Conservation (phyloP, 2,113 vertebrate genomes). For the Trochalopteron elliotii region DNA sequence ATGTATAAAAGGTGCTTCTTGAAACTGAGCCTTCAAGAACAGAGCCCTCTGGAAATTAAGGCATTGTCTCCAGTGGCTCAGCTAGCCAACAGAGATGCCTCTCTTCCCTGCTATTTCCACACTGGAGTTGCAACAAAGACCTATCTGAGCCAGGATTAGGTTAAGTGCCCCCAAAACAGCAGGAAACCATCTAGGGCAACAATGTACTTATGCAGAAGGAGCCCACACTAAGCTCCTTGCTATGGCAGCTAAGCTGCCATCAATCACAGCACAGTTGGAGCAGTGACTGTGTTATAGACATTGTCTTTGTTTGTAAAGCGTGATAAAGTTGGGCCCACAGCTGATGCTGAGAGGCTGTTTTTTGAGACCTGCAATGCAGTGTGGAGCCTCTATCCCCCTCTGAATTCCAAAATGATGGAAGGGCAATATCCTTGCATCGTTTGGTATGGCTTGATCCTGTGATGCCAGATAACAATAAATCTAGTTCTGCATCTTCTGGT, state of each 20-base stretch:
- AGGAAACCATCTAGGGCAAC: background rate
- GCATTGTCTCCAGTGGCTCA: background rate
- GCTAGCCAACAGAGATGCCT: background rate
- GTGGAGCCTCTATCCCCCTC: background rate
- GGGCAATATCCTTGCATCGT: background rate
- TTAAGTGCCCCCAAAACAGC: background rate
- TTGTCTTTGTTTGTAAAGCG: background rate
- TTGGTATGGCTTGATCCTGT: background rate
- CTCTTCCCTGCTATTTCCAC: background rate
- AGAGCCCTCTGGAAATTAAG: background rate
- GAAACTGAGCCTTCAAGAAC: background rate
- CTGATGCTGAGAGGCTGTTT: background rate
- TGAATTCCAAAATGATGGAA: conserved; percentile 24
- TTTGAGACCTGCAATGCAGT: background rate
- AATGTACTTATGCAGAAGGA: background rate
- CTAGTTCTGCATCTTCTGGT: conserved; percentile 9
- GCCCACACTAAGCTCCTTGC: background rate
- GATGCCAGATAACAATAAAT: background rate
- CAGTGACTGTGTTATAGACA: background rate
- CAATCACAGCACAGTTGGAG: background rate
- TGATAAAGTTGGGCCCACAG: background rate
- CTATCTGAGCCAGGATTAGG: background rate
- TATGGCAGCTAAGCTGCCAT: background rate
- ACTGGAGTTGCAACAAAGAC: background rate
- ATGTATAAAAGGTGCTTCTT: background rate